Conservation (phyloP, 2,797 vertebrate species). For the Petrocephalus schoutedeni region DNA sequence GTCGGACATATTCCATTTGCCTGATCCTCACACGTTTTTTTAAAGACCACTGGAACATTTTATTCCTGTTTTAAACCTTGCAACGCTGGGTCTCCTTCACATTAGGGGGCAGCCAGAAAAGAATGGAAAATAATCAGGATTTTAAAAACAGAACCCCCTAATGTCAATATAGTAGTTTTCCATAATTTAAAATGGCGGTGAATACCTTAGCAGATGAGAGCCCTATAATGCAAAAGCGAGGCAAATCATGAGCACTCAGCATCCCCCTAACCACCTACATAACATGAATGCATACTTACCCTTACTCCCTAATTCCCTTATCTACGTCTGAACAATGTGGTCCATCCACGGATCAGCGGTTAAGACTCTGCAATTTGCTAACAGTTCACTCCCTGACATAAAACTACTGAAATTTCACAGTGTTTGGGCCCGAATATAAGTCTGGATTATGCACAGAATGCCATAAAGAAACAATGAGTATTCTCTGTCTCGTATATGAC, state of each 20-base stretch:
- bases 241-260: not conserved
- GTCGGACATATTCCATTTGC: not conserved
- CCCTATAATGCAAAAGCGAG: not conserved
- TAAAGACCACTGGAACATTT: not conserved
- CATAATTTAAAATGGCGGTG: not conserved
- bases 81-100: not conserved
- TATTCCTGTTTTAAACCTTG: not conserved
- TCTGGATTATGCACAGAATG: not conserved
- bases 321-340: not conserved
- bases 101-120: not conserved
- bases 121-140: not conserved
- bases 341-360: not conserved
- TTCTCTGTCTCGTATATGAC: not conserved
- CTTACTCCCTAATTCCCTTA: not conserved
- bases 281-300: not conserved
- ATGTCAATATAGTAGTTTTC: not conserved
- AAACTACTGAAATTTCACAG: not conserved
- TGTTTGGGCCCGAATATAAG: not conserved
- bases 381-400: not conserved
- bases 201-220: constrained; percentile 2
- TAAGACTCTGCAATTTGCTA: not conserved
- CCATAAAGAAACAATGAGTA: not conserved
- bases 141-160: not conserved
- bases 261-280: not conserved
- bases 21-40: not conserved